Conservation (phyloP, 2,113 vertebrate species). For the Tinamus guttatus region DNA sequence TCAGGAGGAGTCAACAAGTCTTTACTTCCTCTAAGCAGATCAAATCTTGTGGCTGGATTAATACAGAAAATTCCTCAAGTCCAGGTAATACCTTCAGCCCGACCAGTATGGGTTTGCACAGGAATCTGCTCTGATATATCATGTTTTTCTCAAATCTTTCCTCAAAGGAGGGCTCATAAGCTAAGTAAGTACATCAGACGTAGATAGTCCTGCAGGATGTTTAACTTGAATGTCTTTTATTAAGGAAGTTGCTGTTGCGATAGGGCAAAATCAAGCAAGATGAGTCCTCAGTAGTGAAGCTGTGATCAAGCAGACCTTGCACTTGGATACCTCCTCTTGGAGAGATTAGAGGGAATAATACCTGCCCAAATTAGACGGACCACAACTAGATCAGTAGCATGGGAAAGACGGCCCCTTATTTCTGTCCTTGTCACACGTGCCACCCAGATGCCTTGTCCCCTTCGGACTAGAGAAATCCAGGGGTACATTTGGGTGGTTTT, state of each 20-base stretch:
- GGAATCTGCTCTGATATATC: not conserved
- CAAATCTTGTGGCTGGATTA: not conserved
- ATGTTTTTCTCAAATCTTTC: not conserved
- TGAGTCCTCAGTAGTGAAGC: not conserved
- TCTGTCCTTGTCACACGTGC: not conserved
- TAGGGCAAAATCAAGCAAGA: not conserved
- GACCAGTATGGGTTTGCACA: accelerated
- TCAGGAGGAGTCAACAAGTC: not conserved
- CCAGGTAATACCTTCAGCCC: not conserved
- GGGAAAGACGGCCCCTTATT: not conserved
- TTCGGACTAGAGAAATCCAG: not conserved
- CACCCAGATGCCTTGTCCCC: accelerated
- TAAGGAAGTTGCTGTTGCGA: not conserved
- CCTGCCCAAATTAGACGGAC: not conserved
- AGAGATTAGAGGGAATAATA: not conserved
- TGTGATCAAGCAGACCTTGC: not conserved
- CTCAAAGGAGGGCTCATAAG: not conserved
- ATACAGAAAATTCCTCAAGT: not conserved
- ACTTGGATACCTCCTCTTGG: not conserved
- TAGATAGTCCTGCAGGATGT: not conserved
- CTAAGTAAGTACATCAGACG: not conserved
- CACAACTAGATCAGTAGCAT: no score
- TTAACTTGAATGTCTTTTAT: not conserved
- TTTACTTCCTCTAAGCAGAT: not conserved
- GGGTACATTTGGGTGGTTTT: not conserved